Base-by-base conservation (phyloP, 2,888 invertebrate species). In the Idaea straminata region DNA sequence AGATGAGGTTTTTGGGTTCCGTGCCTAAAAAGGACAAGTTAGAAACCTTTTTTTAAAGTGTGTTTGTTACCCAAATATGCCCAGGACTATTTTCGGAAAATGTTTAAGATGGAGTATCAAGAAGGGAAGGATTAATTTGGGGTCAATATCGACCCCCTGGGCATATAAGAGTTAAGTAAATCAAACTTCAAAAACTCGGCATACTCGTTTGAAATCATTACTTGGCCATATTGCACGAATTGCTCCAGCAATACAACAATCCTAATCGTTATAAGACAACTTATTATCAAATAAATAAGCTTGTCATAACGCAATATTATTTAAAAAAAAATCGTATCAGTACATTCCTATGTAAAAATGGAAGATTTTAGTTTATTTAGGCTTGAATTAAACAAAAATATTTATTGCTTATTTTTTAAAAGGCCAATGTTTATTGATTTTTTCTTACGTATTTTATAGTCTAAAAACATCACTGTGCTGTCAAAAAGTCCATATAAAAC, bases 241-340 rank as follows among this genome's bases (percentile, higher is more conserved):
- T 15, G 13, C 6, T 10, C 47, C 47, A 47, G 1, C 59, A 13
- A 25, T 7, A 59, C 3, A 7, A 34, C 59, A 25, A 34, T 59
- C 13, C 3, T 13, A 6, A 59, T 66, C 70, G 64, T 68, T 70
- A 68, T 64, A 57, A 67, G 59, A 64, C 61, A 65, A 59, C 68
- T 74, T 74, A 74, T 69, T 66, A 59, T 38, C 5, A 16, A 62
- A 36, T 35, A 34, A 68, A 72, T 70, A 74, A 74, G 69, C 63
- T 15, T 67, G 64, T 58, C 65, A 61, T 69, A 72, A 67, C 71
- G 69, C 72, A 15, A 57, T 63, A 59, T 63, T 58, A 58, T 35
- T 3, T 5, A 59, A 62, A 25, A 59, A 61, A 62, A 16, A 62
- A 15, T 36, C 38, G 15, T 59, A 5, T 35, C n/a, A 36, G 59